Conservation (phyloP, 1,140 invertebrate genomes). For the Panulirus ornatus region DNA sequence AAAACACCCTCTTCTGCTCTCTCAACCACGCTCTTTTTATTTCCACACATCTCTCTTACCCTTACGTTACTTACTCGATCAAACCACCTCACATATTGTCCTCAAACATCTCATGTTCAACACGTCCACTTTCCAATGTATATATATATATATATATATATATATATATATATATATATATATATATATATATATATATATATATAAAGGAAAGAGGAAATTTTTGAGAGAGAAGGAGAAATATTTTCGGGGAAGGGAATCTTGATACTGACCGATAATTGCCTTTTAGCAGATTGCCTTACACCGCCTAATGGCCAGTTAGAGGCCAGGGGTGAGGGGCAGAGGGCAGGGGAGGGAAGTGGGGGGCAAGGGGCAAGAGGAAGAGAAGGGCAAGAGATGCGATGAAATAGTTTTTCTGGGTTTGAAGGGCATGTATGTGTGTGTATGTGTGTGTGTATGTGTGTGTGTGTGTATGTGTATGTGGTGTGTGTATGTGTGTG, state of each 20-base stretch:
- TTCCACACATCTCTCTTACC: too few species aligned
- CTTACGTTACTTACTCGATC: too few species aligned
- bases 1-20: too few species aligned
- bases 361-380: neutral
- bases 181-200: neutral
- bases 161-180: neutral
- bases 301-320: constrained; percentile 66
- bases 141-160: too few species aligned
- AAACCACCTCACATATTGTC: too few species aligned
- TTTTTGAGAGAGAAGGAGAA: neutral
- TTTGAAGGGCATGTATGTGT: too few species aligned
- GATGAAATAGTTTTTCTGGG: neutral
- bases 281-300: constrained; percentile 69
- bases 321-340: neutral
- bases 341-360: neutral
- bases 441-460: too few species aligned
- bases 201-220: neutral
- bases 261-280: constrained; percentile 60
- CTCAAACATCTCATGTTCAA: too few species aligned
- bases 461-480: too few species aligned
- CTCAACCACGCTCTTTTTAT: too few species aligned
- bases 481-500: too few species aligned
- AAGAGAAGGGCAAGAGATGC: neutral
- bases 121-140: too few species aligned
- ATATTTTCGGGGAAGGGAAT: neutral